Evolutionary conservation across 2,113 vertebrate genomes (phyloP).

Genomic region (Grallaria varia): DNA sequence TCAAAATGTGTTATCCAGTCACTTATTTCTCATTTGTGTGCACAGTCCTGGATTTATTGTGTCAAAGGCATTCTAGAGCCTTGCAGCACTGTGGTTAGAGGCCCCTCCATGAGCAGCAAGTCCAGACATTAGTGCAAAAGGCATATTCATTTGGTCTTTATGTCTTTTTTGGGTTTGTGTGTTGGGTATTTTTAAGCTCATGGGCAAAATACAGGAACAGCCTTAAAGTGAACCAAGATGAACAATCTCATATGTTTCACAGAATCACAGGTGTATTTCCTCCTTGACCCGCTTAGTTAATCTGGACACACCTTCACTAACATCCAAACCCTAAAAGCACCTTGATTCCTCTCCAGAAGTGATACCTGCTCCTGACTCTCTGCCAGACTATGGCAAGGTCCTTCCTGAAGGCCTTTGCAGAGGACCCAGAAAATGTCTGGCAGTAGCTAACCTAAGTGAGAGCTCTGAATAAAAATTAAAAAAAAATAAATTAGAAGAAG

Average conservation of each 20-base stretch:
- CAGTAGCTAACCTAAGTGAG: not conserved
- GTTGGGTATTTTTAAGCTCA: not conserved
- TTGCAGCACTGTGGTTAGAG: not conserved
- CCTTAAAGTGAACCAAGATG: not conserved
- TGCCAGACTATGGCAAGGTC: not conserved
- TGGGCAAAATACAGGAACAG: not conserved
- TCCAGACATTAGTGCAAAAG: not conserved
- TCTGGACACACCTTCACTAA: not conserved
- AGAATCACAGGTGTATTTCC: not conserved
- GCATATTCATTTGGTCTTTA: not conserved
- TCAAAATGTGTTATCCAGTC: not conserved
- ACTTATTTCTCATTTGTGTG: constrained; percentile 3
- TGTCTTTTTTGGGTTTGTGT: not conserved
- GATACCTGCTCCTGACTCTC: not conserved
- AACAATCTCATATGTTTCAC: not conserved
- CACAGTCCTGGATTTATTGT: not conserved
- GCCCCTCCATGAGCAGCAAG: not conserved
- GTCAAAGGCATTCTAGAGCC: not conserved
- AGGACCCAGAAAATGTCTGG: not conserved
- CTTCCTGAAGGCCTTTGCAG: not conserved
- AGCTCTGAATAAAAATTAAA: not conserved
- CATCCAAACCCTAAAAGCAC: not conserved
- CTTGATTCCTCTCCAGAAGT: not conserved
- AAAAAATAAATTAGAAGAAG: not conserved
- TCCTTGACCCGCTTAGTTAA: not conserved